These are phyloP conservation scores for Cirrhinus molitorella DNA, from an alignment of 2,797 vertebrate genomes.

Conservation along the genomic window DNA sequence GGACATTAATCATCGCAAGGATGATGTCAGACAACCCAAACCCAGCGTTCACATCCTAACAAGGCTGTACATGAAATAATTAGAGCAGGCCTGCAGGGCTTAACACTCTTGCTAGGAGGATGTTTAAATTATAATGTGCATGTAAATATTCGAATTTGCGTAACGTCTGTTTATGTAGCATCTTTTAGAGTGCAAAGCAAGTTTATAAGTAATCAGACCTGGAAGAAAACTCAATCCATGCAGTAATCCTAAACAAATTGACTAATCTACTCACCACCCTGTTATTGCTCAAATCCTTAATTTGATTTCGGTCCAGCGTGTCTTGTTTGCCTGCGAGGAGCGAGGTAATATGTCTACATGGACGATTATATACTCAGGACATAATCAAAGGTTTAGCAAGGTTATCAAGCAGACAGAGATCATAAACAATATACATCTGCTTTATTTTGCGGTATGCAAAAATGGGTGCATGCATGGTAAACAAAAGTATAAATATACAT, in stretches of 20 bases:
- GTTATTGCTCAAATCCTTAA: constrained; percentile 39
- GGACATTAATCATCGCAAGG: constrained; percentile 22
- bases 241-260: constrained; percentile 33
- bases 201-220: constrained; percentile 34
- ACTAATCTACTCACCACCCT: constrained; percentile 29
- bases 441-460: constrained; percentile 73
- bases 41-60: constrained; percentile 24
- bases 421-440: constrained; percentile 31
- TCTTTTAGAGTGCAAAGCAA: neutral
- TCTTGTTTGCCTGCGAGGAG: constrained; percentile 22
- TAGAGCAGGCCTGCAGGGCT: constrained; percentile 33
- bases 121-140: neutral
- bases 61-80: constrained; percentile 18
- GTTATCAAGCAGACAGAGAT: neutral
- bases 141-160: neutral
- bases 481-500: constrained; percentile 71
- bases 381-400: neutral
- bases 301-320: constrained; percentile 40
- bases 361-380: neutral
- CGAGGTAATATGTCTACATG: neutral
- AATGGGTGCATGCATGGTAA: constrained; percentile 77
- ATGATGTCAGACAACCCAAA: constrained; percentile 30
- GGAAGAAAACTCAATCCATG: constrained; percentile 10
- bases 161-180: constrained; percentile 4
- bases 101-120: neutral